Percentiles rank a stretch among this genome's conserved stretches.
Conservation (phyloP, 2,113 vertebrate species). For the Sphaerodactylus townsendi region DNA sequence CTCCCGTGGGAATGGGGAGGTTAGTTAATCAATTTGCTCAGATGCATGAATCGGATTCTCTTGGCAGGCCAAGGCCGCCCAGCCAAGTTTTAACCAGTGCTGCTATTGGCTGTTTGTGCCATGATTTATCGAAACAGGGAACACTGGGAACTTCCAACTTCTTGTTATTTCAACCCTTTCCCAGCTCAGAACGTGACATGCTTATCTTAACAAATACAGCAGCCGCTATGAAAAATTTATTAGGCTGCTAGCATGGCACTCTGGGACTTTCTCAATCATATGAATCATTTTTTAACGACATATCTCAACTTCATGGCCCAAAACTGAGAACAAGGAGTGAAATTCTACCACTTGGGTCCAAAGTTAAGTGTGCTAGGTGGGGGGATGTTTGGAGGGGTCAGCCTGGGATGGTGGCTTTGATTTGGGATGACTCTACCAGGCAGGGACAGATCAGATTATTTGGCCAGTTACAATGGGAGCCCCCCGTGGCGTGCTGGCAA, state of each 20-base stretch:
- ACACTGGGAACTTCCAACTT: background rate
- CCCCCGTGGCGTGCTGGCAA: too few relatives aligned
- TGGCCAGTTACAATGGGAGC: too few relatives aligned
- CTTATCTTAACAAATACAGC: conserved; percentile 1
- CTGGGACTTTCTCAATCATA: background rate
- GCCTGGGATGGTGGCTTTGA: background rate
- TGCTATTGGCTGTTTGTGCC: background rate
- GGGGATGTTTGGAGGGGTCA: background rate
- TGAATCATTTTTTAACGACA: background rate
- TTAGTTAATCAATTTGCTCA: background rate
- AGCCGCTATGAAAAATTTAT: background rate
- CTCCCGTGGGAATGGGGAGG: background rate
- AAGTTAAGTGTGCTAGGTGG: background rate
- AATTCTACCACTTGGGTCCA: background rate
- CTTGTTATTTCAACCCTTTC: background rate
- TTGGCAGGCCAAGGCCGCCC: background rate
- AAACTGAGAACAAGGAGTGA: background rate
- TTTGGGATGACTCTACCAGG: background rate
- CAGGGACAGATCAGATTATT: too few relatives aligned
- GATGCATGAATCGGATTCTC: background rate
- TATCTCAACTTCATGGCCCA: background rate
- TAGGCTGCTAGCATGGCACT: background rate
- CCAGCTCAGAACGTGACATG: background rate
- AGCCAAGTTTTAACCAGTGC: background rate
- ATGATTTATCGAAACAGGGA: background rate